phyloP scores from a whole-genome alignment of 2,113 vertebrate genomes.

The Platichthys flesus region DNA sequence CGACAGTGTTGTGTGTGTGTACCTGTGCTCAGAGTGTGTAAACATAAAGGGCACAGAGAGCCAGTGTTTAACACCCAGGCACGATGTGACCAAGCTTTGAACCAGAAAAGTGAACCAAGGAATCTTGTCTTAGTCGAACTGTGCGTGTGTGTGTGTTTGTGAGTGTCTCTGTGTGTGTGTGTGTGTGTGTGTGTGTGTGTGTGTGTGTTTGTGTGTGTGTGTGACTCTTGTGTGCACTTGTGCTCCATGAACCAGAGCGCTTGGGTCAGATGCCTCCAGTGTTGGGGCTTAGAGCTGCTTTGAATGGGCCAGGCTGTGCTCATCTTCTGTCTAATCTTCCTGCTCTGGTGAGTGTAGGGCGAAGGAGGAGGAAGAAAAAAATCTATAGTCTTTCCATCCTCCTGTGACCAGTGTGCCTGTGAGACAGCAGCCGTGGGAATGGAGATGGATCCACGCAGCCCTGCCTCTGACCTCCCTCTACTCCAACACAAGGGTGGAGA shows the following conservation, averaged over 20 bases:
- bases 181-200: conserved; percentile 2
- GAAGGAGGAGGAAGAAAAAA: conserved; percentile 61
- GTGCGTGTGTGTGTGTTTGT: background rate
- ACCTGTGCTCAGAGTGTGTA: conserved; percentile 8
- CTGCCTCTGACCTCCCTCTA: conserved; percentile 77
- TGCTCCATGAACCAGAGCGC: conserved; percentile 64
- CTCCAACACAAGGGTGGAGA: conserved; percentile 76
- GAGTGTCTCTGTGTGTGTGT: conserved; percentile 13
- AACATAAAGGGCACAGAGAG: conserved; percentile 28
- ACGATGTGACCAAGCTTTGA: conserved; percentile 56
- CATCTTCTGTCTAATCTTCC: conserved; percentile 77
- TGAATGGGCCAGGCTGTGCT: conserved; percentile 71
- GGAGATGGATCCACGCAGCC: conserved; percentile 74
- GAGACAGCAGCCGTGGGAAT: conserved; percentile 81
- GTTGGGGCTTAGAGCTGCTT: conserved; percentile 66
- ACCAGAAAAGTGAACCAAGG: conserved; percentile 57
- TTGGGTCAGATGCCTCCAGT: conserved; percentile 65
- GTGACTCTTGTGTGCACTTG: conserved; percentile 5
- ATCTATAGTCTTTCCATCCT: conserved; percentile 82
- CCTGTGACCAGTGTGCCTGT: conserved; percentile 77
- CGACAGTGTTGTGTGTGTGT: conserved; percentile 24
- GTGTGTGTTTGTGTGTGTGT: conserved; percentile 16
- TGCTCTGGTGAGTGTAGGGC: conserved; percentile 62
- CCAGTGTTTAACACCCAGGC: conserved; percentile 52
- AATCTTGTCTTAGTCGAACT: conserved; percentile 20